These are phyloP conservation scores for Brachynemurus nebulosus DNA, from an alignment of 2,888 invertebrate genomes.

Conservation along the genomic window DNA sequence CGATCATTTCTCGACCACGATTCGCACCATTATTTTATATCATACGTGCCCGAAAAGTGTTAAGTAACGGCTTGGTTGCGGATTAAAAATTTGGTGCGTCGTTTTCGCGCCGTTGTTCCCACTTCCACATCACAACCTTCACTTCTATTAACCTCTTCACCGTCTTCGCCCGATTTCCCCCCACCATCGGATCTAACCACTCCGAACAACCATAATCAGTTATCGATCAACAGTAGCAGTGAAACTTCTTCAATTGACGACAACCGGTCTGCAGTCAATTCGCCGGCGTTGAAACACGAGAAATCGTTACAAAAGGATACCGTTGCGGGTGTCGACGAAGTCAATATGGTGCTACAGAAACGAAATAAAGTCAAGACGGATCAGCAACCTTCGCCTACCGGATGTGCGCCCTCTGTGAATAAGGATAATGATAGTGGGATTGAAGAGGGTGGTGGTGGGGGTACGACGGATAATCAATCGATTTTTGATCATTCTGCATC, in stretches of 20 bases:
- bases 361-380: not conserved
- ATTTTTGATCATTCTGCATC: not conserved
- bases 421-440: not conserved
- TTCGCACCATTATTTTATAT: too few species aligned
- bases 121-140: conserved; percentile 17
- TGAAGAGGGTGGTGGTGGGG: not conserved
- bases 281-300: too few species aligned
- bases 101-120: conserved; percentile 29
- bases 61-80: conserved; percentile 6
- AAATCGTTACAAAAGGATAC: not conserved
- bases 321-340: not conserved
- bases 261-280: too few species aligned
- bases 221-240: not conserved
- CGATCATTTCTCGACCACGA: too few species aligned
- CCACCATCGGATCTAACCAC: not conserved
- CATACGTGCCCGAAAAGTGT: too few species aligned
- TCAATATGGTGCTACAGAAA: not conserved
- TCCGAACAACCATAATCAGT: not conserved
- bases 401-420: not conserved
- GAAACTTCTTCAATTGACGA: too few species aligned
- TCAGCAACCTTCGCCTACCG: not conserved
- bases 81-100: conserved; percentile 8
- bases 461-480: not conserved
- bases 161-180: not conserved
- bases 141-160: not conserved